phyloP scores from a whole-genome alignment of 2,113 vertebrate genomes.

The Hippolais icterina region DNA sequence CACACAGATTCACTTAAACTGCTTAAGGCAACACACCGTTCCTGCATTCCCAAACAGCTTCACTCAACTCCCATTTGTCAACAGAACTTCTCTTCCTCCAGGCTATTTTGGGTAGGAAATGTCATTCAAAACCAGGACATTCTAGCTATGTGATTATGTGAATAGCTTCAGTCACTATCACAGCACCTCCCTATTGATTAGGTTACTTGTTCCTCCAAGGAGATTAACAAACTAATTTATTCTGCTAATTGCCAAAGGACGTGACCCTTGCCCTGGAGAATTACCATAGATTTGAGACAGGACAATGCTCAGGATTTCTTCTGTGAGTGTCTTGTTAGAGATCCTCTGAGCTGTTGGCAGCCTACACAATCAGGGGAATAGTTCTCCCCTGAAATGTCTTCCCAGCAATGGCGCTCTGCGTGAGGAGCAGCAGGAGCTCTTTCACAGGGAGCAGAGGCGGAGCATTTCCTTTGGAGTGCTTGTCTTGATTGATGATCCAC shows the following conservation, averaged over 20 bases:
- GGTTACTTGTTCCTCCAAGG: not conserved
- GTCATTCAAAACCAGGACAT: slow-evolving; percentile 27
- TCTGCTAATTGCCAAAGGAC: not conserved
- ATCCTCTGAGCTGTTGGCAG: not conserved
- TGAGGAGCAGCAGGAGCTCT: slow-evolving; percentile 18
- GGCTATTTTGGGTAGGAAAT: slow-evolving; percentile 25
- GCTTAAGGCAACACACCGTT: not conserved
- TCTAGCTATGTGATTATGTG: not conserved
- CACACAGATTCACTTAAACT: not conserved
- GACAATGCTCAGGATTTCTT: not conserved
- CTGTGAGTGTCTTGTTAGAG: not conserved
- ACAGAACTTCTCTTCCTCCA: slow-evolving; percentile 11
- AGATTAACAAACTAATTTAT: slow-evolving; percentile 18
- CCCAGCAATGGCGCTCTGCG: not conserved
- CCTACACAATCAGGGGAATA: slow-evolving; percentile 15
- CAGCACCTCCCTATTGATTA: slow-evolving; percentile 22
- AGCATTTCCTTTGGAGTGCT: not conserved
- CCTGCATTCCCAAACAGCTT: slow-evolving; percentile 22
- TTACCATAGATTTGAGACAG: not conserved
- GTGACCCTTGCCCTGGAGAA: not conserved
- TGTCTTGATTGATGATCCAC: slow-evolving; percentile 21
- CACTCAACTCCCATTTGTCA: slow-evolving; percentile 24
- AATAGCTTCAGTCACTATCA: not conserved
- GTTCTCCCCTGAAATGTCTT: not conserved
- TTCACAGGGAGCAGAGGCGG: not conserved